Evolutionary conservation across 2,888 invertebrate species (phyloP), one percentile per base, ranked within the genome.

Genomic region (Hipparchia sbordonii): DNA sequence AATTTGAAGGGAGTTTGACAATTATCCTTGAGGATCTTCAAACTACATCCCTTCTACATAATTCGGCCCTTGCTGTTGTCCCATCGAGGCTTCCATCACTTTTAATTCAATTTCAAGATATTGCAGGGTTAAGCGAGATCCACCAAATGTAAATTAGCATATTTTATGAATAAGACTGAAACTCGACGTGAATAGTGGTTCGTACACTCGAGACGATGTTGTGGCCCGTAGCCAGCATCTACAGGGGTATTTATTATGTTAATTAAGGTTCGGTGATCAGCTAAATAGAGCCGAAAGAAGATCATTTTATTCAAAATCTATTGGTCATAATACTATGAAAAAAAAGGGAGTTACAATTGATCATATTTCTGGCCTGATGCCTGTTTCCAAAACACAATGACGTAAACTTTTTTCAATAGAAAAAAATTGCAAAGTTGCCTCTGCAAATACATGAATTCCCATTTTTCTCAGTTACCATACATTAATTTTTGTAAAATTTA

Each of bases 231-330:
- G 52, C 51, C 6, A 78, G 74, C 78, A 69, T 76, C 79, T 72
- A 74, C 77, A 76, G 73, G 69, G 65, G 76, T 88, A 87, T 89
- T 89, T 90, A 88, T 87, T 88, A 90, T 90, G 89, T 82, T 87
- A 91, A 91, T 89, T 84, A n/a, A n/a, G n/a, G n/a, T n/a, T n/a
- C n/a, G n/a, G n/a, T n/a, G n/a, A n/a, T n/a, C n/a, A n/a, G n/a
- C n/a, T n/a, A n/a, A n/a, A n/a, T n/a, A n/a, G n/a, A n/a, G n/a
- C n/a, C n/a, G n/a, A n/a, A n/a, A n/a, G n/a, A n/a, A n/a, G n/a
- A n/a, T n/a, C n/a, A n/a, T n/a, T n/a, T n/a, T n/a, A n/a, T n/a
- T n/a, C n/a, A n/a, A n/a, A n/a, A n/a, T n/a, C n/a, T n/a, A n/a
- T n/a, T n/a, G n/a, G n/a, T n/a, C n/a, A n/a, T n/a, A n/a, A n/a